Base-by-base conservation (phyloP, 2,888 invertebrate genomes). In the Xestia rhomboidea region DNA sequence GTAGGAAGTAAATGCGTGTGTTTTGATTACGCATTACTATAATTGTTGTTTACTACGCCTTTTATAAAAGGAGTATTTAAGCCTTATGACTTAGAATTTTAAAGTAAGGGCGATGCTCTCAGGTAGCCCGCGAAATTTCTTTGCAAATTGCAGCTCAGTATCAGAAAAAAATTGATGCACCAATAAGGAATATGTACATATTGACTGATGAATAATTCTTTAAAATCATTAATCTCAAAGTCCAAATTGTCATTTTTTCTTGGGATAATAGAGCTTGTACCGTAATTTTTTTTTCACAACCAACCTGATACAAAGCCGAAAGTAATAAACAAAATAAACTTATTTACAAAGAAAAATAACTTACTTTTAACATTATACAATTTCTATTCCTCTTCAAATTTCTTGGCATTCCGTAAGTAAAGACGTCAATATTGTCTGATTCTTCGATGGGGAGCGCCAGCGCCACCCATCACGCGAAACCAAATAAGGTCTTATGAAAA, bases 1-100 rank as follows among this genome's bases (percentile, higher is more conserved):
- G 87, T 89, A 86, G 82, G 81, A 87, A 87, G 86, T 82, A 60
- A 72, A 75, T 77, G 41, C 63, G 30, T 79, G 78, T 82, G 68
- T 73, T 75, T 73, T 71, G 38, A 34, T 27, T 62, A 62, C 54
- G 60, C n/a, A 67, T 63, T 76, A 21, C 44, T 84, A 34, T 68
- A 83, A 60, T 67, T 69, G 60, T 66, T 67, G 51, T 54, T 68
- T 34, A 77, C 18, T 8, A 18, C n/a, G 38, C 10, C 4, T 24
- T 24, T 51, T n/a, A 11, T n/a, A 13, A 13, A 13, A 13, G n/a
- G 5, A n/a, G 4, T 4, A 51, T n/a, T 24, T 49, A 24, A n/a
- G n/a, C 24, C 24, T 51, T 24, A 51, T 10, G n/a, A 11, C 54
- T n/a, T n/a, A 51, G 4, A 54, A n/a, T 51, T 51, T 51, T 10